Percentiles rank a stretch among this genome's conserved stretches.
phyloP scores from a whole-genome alignment of 2,797 vertebrate species.

The Pelochelys cantorii region DNA sequence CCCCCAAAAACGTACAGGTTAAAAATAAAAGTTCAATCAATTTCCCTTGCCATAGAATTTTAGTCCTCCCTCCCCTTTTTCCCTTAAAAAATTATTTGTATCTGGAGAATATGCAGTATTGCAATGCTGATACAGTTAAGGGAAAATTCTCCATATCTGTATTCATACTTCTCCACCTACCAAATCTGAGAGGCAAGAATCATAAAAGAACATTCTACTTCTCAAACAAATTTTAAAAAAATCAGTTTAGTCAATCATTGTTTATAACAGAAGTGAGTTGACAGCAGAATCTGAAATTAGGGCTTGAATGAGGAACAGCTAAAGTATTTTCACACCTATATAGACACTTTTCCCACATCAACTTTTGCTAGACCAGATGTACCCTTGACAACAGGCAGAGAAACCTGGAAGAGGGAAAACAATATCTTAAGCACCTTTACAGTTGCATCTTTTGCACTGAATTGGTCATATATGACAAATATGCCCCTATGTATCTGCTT shows the following conservation, averaged over 20 bases:
- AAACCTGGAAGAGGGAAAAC: slow-evolving; percentile 23
- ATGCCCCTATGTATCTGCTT: neutral
- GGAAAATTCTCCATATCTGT: neutral
- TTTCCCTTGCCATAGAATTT: neutral
- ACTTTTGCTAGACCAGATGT: neutral
- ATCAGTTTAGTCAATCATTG: neutral
- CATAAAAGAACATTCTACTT: rapidly evolving
- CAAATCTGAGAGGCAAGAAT: neutral
- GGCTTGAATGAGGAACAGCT: neutral
- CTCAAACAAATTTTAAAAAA: rapidly evolving
- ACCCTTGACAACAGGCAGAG: neutral
- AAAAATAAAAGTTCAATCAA: neutral
- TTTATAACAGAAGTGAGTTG: neutral
- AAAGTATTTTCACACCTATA: neutral
- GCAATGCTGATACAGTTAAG: neutral
- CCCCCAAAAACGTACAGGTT: rapidly evolving
- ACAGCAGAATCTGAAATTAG: neutral
- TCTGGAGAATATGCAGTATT: neutral
- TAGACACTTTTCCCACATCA: neutral
- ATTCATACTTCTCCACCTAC: neutral
- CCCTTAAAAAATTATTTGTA: neutral
- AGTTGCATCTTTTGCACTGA: neutral
- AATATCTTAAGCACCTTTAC: slow-evolving; percentile 58
- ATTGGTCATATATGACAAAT: neutral
- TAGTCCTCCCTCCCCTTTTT: neutral